These are phyloP conservation scores for Syngnathoides biaculeatus DNA, from an alignment of 2,113 vertebrate genomes.

Conservation along the genomic window DNA sequence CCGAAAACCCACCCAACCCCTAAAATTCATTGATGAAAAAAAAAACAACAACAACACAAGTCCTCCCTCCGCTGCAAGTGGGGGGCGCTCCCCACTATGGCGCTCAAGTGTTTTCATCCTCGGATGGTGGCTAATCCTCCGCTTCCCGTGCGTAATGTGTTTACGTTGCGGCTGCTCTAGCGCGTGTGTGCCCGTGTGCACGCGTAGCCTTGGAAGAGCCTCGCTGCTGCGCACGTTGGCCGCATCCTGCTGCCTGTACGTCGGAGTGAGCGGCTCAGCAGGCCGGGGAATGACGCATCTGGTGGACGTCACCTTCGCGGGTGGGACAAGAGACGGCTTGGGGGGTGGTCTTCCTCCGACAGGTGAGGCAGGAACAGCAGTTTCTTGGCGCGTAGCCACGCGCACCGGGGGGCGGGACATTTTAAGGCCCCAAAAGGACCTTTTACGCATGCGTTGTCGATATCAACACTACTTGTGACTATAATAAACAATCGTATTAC, in stretches of 20 bases:
- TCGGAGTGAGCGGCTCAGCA: constrained; percentile 62
- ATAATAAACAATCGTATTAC: neutral
- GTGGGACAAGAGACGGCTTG: constrained; percentile 18
- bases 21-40: constrained; percentile 28
- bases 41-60: too few species aligned
- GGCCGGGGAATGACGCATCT: constrained; percentile 66
- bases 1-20: neutral
- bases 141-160: constrained; percentile 52
- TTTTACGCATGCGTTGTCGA: constrained; percentile 46
- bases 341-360: constrained; percentile 10
- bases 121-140: constrained; percentile 24
- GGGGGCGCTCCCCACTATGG: neutral
- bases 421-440: constrained; percentile 8
- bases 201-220: constrained; percentile 58
- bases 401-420: neutral
- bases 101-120: constrained; percentile 24
- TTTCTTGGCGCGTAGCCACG: constrained; percentile 24
- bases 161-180: constrained; percentile 46
- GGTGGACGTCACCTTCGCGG: neutral
- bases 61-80: too few species aligned
- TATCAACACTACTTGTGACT: neutral
- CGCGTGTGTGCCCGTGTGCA: constrained; percentile 11
- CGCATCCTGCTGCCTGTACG: constrained; percentile 66
- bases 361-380: constrained; percentile 29
- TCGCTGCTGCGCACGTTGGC: constrained; percentile 31